A percentile compares a stretch with the other conserved stretches of the same genome.
Evolutionary conservation across 2,888 invertebrate genomes (phyloP).

Genomic region (Empis stercorea): DNA sequence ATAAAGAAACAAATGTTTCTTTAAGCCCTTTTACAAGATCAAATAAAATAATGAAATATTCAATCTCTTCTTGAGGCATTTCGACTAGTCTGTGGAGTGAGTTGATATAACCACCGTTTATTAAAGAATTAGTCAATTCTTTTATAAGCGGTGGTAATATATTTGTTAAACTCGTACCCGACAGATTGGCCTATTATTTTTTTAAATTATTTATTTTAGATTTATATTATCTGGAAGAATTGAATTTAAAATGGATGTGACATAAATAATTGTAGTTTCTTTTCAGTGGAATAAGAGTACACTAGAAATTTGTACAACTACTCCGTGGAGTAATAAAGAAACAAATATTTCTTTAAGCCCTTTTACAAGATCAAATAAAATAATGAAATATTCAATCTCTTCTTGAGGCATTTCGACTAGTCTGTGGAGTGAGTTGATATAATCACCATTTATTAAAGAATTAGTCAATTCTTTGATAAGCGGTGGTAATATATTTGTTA

Average conservation of each 20-base stretch:
- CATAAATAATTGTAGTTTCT: conserved; percentile 14
- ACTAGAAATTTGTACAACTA: background rate
- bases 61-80: background rate
- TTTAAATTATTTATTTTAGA: background rate
- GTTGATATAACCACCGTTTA: conserved; percentile 31
- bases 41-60: background rate
- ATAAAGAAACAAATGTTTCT: background rate
- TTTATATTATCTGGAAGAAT: conserved; percentile 3
- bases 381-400: no score
- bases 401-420: no score
- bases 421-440: no score
- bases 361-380: background rate
- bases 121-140: conserved; percentile 26
- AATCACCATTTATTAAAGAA: no score
- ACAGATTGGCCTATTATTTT: conserved; percentile 24
- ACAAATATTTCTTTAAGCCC: conserved; percentile 6
- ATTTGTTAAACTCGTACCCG: conserved; percentile 31
- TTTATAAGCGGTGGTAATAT: no score
- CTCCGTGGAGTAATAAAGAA: background rate
- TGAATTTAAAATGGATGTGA: conserved; percentile 5
- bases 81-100: conserved; percentile 8
- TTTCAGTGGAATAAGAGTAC: background rate
- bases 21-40: conserved; percentile 3
- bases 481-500: no score
- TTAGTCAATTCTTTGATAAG: no score